Evolutionary conservation across 2,797 vertebrate genomes (phyloP).

Genomic region (Streptopelia turtur): DNA sequence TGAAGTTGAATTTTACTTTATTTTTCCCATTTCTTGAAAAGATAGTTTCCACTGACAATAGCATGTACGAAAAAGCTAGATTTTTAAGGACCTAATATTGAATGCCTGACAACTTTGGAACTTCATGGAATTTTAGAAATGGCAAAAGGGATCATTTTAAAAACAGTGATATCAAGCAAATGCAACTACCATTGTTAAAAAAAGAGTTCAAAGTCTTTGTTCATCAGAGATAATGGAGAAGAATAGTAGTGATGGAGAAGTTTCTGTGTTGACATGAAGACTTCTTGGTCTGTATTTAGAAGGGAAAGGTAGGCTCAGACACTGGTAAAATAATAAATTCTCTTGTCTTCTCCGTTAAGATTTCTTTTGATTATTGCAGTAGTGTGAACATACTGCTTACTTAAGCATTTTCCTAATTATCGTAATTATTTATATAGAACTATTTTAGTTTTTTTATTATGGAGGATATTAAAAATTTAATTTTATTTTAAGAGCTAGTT

Average conservation of each 20-base stretch:
- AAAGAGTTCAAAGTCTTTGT: background rate
- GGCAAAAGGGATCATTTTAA: background rate
- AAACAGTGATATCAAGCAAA: background rate
- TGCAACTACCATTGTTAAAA: background rate
- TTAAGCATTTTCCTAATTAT: background rate
- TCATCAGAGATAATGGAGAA: background rate
- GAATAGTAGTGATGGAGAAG: background rate
- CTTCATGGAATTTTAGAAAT: background rate
- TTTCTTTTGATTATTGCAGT: background rate
- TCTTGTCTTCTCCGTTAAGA: background rate
- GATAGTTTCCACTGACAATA: background rate
- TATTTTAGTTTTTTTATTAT: background rate
- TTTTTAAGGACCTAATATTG: background rate
- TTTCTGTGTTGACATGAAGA: background rate
- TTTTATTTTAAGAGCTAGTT: background rate
- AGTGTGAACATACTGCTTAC: background rate
- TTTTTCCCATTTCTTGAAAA: background rate
- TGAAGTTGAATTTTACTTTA: background rate
- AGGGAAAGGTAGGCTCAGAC: background rate
- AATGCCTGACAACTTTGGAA: background rate
- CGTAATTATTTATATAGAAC: background rate
- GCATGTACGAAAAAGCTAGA: background rate
- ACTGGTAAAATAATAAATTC: background rate
- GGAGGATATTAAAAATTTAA: background rate
- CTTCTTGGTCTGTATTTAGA: background rate